A percentile compares a stretch with the other conserved stretches of the same genome.
phyloP scores from a whole-genome alignment of 2,797 vertebrate genomes.

The Peromyscus eremicus region DNA sequence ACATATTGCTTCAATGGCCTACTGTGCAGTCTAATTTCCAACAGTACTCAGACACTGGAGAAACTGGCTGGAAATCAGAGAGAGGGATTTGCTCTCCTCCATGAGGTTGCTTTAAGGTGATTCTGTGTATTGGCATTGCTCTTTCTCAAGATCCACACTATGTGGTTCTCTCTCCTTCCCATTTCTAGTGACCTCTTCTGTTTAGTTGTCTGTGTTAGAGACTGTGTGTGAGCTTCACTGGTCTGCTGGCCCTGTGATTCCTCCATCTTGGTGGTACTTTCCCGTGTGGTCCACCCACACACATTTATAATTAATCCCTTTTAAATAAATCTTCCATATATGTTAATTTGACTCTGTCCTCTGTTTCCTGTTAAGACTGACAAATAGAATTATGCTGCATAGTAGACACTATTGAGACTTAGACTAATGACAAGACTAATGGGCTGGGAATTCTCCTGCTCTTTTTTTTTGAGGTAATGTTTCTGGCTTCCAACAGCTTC shows the following conservation, averaged over 20 bases:
- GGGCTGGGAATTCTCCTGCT: neutral
- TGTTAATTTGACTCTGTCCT: neutral
- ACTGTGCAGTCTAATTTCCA: neutral
- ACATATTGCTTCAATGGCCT: neutral
- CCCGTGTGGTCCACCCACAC: neutral
- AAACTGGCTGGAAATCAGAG: neutral
- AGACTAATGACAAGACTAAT: constrained; percentile 40
- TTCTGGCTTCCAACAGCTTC: constrained; percentile 20
- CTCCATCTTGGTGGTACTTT: neutral
- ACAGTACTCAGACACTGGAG: neutral
- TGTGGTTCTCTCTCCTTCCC: neutral
- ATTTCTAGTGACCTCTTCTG: neutral
- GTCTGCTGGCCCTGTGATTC: neutral
- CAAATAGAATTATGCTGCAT: neutral
- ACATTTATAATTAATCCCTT: constrained; percentile 43
- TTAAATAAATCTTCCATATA: constrained; percentile 23
- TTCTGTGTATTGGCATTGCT: neutral
- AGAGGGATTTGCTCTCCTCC: neutral
- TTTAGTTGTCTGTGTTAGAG: neutral
- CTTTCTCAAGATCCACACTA: neutral
- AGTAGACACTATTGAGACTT: neutral
- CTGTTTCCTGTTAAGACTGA: constrained; percentile 22
- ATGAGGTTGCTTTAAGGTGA: neutral
- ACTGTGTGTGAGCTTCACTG: neutral
- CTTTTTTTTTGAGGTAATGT: neutral